Evolutionary conservation across 2,113 vertebrate genomes (phyloP), one percentile per base, ranked within the genome.

Genomic region (Rhinichthys klamathensis): DNA sequence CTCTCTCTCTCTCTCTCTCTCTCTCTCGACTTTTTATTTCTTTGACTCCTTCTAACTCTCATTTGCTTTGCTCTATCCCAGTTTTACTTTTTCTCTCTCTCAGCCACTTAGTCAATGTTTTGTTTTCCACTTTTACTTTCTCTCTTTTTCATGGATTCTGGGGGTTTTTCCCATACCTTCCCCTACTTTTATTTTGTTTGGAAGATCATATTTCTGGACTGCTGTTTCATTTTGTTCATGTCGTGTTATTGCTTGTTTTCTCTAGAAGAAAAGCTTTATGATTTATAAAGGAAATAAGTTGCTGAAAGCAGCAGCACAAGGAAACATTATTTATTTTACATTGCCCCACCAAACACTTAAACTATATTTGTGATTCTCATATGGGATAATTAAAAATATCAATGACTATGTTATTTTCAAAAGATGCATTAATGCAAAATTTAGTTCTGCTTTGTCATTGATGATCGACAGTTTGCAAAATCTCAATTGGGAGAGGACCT

Each of bases 11-110:
- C 32, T 32, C 32, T 32, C 32, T 35, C 32, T 80, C 41, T 80
- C 82, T 54, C 77, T 41, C 67, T 67, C 72, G 10, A 49, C 73
- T 51, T 67, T 41, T 46, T n/a, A 58, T 76, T 79, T 54, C 18
- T 76, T 60, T 80, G 51, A 61, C 72, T 82, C 72, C 70, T 32
- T 70, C 69, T 46, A 46, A n/a, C 54, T 76, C 78, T 54, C 73
- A 46, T 44, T 87, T 38, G 78, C 35, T 15, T 32, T 27, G 12
- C 70, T 83, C 60, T 13, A 32, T 78, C 65, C 54, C 38, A 80
- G 78, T 85, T 81, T 85, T 77, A 23, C 73, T 82, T 58, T 86
- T 80, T 41, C 63, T 78, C 41, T 73, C 82, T 35, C 35, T 23
- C 76, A 56, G 25, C 38, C 56, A 65, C 15, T 69, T 65, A 54